Base-by-base conservation (phyloP, 2,113 vertebrate genomes). In the Myotis brandtii region DNA sequence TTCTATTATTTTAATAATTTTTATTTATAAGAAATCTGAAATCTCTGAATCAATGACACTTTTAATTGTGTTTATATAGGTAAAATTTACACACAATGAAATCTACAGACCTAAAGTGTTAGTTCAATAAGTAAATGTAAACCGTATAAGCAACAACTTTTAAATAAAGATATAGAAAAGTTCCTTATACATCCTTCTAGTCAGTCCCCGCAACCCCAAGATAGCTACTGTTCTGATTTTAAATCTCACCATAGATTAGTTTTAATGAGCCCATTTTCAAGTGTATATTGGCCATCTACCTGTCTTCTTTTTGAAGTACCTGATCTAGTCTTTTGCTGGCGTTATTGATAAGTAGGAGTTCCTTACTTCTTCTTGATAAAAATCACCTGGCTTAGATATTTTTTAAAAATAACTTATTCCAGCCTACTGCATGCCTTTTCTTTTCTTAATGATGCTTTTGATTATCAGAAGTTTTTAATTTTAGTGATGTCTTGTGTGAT, bases 1-100 rank as follows among this genome's bases (percentile, higher is more conserved):
- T 81, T 50, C 21, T n/a, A 21, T 66, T 59, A 43, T 72, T 25
- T 73, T 66, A 79, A 70, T 86, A 86, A 85, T 48, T 75, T 32
- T 56, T 84, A 59, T 64, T 88, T 80, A 85, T 13, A 83, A 69
- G 34, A 91, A 56, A 92, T 86, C 6, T 50, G 43, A 86, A 94
- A 81, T 64, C 5, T 81, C 77, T 66, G 21, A 86, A 56, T 86
- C 20, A 86, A 56, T 76, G 16, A 92, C 76, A 48, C 8, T 76
- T 89, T 86, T 69, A 34, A 59, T 85, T 56, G 6, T 34, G 92
- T 56, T 90, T 56, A 90, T 70, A 32, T 87, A 50, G 10, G 23
- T 82, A 93, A 90, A 86, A 85, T 80, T 83, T 77, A 34, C 0
- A 48, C n/a, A 48, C 21, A 72, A 18, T 34, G 23, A 94, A 92